phyloP scores from a whole-genome alignment of 2,888 invertebrate species.

The Parnassius orleans region DNA sequence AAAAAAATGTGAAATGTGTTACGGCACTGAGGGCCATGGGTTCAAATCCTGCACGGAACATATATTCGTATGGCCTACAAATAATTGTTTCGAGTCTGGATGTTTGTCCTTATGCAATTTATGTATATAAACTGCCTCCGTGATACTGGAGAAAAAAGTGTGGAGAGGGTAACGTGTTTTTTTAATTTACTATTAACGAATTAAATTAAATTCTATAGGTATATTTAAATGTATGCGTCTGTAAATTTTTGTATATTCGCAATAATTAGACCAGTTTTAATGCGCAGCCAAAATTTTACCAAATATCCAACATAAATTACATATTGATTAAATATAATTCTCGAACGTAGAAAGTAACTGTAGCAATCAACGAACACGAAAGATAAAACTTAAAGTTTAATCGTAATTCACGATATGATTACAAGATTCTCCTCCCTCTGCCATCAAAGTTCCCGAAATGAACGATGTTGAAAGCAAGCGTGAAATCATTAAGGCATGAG shows the following conservation, averaged over 20 bases:
- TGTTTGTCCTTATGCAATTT: too few relatives aligned
- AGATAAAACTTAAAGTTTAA: slow-evolving; percentile 67
- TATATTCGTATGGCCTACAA: too few relatives aligned
- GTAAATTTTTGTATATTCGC: slow-evolving; percentile 8
- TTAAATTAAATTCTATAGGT: background rate
- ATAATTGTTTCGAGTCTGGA: too few relatives aligned
- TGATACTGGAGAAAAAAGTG: too few relatives aligned
- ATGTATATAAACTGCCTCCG: too few relatives aligned
- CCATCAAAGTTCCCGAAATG: slow-evolving; percentile 50
- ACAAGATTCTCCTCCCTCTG: slow-evolving; percentile 42
- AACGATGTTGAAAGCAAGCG: slow-evolving; percentile 54
- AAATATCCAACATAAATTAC: slow-evolving; percentile 52
- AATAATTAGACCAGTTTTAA: slow-evolving; percentile 12
- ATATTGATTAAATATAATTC: slow-evolving; percentile 58
- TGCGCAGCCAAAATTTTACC: slow-evolving; percentile 40
- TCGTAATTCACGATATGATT: slow-evolving; percentile 65
- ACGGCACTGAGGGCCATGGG: too few relatives aligned
- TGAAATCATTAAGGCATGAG: slow-evolving; percentile 67
- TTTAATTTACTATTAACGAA: too few relatives aligned
- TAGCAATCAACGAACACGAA: slow-evolving; percentile 56
- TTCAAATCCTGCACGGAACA: too few relatives aligned
- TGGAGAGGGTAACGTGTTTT: too few relatives aligned
- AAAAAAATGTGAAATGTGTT: too few relatives aligned
- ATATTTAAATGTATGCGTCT: background rate
- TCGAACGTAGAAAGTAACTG: slow-evolving; percentile 46